Evolutionary conservation across 2,113 vertebrate genomes (phyloP).

Genomic region (Tachysurus vachellii): DNA sequence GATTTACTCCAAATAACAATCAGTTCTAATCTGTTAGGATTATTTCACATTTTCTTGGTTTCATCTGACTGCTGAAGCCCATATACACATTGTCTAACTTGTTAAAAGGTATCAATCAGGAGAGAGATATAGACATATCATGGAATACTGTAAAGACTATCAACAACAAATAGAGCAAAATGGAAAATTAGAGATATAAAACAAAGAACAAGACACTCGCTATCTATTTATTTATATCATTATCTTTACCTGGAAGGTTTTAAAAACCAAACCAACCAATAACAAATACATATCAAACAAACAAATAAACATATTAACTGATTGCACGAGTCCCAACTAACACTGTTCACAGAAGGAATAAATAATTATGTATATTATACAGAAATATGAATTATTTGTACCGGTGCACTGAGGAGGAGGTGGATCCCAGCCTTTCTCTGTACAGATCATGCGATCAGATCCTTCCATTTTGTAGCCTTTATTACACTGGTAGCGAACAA

Average conservation of each 20-base stretch:
- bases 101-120: too few relatives aligned
- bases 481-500: slow-evolving; percentile 33
- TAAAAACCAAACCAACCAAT: neutral
- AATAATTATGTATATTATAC: neutral
- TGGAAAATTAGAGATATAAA: too few relatives aligned
- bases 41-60: too few relatives aligned
- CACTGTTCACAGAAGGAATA: neutral
- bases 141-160: too few relatives aligned
- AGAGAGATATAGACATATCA: too few relatives aligned
- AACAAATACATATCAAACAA: neutral
- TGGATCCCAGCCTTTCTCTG: slow-evolving; percentile 15
- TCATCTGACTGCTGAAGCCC: too few relatives aligned
- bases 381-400: neutral
- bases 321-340: neutral
- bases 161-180: too few relatives aligned
- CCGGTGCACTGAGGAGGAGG: neutral
- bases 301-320: neutral
- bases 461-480: slow-evolving; percentile 14
- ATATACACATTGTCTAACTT: too few relatives aligned
- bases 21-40: too few relatives aligned
- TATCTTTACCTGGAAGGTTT: neutral
- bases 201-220: too few relatives aligned
- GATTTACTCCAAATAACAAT: too few relatives aligned
- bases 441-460: neutral
- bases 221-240: too few relatives aligned